Evolutionary conservation across 2,113 vertebrate genomes (phyloP), one percentile per base, ranked within the genome.

Genomic region (Uria lomvia): DNA sequence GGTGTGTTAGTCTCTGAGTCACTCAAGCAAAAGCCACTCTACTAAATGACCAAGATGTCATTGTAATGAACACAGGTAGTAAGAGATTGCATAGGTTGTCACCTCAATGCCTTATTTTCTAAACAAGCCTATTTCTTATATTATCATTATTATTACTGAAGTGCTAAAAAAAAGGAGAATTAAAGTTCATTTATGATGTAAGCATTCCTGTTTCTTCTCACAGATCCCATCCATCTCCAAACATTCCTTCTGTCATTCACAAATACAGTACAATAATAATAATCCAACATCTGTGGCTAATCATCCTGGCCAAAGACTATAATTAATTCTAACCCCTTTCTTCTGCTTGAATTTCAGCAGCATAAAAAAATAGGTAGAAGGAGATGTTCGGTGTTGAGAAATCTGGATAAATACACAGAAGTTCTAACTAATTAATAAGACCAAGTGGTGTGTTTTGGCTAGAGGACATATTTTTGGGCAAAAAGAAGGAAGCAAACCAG

Each of bases 171-270:
- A 29, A 93, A 53, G 67, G 22, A 92, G 59, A 94, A 83, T 70
- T 65, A 14, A 83, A 68, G 23, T 83, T 68, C 26, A 62, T 52
- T 13, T 47, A 40, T 38, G 32, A 56, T 84, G 88, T 78, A 70
- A 87, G 40, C 36, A 59, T 42, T 74, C 71, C 36, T 72, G 27
- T 78, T 95, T 75, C 42, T 26, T 75, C 71, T 74, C 68, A 47
- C 34, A 60, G 60, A 85, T 67, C 79, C 75, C 94, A 82, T 90
- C 68, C 50, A 42, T 68, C 86, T 94, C 76, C 76, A 67, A 65
- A 92, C 94, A 95, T 97, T 97, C 96, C 83, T 96, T 15, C 92
- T 97, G 92, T 90, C 95, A 89, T 93, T 94, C 81, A 73, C 95
- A 65, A 97, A 95, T 55, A 81, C 74, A 65, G n/a, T 72, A n/a